Evolutionary conservation across 2,113 vertebrate species (phyloP), one percentile per base, ranked within the genome.

Genomic region (Piprites chloris): DNA sequence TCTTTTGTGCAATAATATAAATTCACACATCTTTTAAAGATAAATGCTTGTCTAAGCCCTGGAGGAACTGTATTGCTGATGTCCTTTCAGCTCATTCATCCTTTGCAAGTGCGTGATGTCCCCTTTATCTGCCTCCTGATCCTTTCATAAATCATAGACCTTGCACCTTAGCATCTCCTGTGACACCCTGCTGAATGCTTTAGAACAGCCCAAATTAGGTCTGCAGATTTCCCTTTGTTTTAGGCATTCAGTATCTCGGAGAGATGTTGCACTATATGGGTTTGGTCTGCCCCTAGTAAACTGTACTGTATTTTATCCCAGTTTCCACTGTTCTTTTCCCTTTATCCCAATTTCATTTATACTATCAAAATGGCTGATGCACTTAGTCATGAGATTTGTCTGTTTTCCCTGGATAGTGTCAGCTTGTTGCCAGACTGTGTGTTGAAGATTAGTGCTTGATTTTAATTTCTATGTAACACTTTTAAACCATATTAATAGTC

Each of bases 21-120:
- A 50, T 87, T 63, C 21, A 27, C 27, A 32, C 14, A 11, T 82
- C 65, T 86, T 77, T n/a, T 65, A 37, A 87, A 61, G 49, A 37
- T 22, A 61, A 83, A 76, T 62, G 62, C 24, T 41, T 53, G 5
- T 49, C 11, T 50, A 32, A 91, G 23, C 33, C 18, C 27, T 74
- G 55, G 21, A 87, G 61, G 85, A 81, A 8, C 39, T 58, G 14
- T 52, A 14, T 61, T 87, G 37, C 47, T 85, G 12, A 24, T 52
- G n/a, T 76, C 14, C 41, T 93, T 93, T 74, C 62, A 79, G 24
- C 53, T 83, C 10, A 12, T 73, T 93, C 24, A 65, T 83, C 49
- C 63, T 67, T 44, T 78, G 39, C 37, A 71, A 78, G 39, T 58
- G 2, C 1, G 13, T 63, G 67, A 46, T 94, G 12, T 55, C 63